Conservation (phyloP, 2,113 vertebrate genomes). For the Strigops habroptila region DNA sequence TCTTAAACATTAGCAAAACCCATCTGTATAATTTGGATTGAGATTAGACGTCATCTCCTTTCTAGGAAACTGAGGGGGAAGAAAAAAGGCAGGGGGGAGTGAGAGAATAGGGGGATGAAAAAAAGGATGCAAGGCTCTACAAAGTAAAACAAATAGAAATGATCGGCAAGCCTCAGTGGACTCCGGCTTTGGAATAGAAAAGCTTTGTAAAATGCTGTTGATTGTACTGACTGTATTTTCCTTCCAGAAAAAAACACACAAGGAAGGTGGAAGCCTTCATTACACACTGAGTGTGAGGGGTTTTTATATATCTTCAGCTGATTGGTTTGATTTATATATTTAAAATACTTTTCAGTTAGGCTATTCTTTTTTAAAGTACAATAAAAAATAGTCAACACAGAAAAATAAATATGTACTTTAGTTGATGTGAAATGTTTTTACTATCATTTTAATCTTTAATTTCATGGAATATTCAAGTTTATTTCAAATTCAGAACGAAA, state of each 20-base stretch:
- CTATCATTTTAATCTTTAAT: neutral
- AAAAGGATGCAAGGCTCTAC: neutral
- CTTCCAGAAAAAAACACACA: neutral
- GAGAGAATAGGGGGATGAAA: accelerated
- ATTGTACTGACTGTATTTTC: neutral
- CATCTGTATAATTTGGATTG: neutral
- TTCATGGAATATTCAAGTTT: neutral
- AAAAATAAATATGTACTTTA: neutral
- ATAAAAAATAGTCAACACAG: neutral
- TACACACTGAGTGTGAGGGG: neutral
- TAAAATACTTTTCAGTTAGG: neutral
- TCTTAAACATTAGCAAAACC: neutral
- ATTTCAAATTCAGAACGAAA: neutral
- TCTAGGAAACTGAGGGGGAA: neutral
- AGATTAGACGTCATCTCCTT: neutral
- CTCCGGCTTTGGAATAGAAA: neutral
- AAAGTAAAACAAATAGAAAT: neutral
- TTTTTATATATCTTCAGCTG: neutral
- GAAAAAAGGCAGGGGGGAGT: neutral
- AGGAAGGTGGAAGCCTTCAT: neutral
- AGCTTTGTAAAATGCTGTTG: neutral
- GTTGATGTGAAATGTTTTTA: neutral
- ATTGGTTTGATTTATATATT: neutral
- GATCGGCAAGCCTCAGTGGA: neutral
- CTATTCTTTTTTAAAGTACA: neutral